These are phyloP conservation scores for Mormyrus lacerda DNA, from an alignment of 2,113 vertebrate species.

Conservation along the genomic window DNA sequence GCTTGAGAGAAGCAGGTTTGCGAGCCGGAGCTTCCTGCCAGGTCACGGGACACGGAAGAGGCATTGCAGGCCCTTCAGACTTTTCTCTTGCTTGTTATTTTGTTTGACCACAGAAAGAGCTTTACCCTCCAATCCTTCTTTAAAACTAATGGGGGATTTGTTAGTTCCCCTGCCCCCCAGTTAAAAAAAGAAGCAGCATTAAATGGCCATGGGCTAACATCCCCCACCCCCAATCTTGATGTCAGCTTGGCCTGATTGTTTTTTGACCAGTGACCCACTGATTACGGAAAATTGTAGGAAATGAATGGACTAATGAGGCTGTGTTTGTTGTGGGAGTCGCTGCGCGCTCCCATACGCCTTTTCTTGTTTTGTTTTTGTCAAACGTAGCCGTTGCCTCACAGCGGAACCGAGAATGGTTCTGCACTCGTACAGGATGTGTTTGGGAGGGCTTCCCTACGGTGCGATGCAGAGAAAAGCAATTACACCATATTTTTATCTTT, in stretches of 20 bases:
- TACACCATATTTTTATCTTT: conserved; percentile 36
- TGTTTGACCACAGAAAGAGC: background rate
- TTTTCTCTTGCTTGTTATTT: background rate
- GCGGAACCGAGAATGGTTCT: conserved; percentile 28
- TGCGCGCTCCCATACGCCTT: conserved; percentile 33
- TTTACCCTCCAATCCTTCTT: background rate
- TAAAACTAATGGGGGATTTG: background rate
- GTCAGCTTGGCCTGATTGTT: conserved; percentile 38
- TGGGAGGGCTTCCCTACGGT: conserved; percentile 10
- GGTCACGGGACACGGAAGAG: background rate
- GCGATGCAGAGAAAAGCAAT: conserved; percentile 24
- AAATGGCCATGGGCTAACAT: background rate
- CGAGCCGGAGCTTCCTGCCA: background rate
- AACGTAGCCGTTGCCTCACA: conserved; percentile 23
- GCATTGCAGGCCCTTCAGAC: background rate
- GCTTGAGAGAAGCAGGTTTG: background rate
- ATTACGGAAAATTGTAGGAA: conserved; percentile 40
- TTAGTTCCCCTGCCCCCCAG: background rate
- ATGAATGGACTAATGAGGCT: conserved; percentile 38
- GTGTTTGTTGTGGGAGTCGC: conserved; percentile 43
- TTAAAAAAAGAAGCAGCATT: background rate
- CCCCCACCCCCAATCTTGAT: background rate
- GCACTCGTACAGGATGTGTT: conserved; percentile 47
- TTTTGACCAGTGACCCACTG: conserved; percentile 38
- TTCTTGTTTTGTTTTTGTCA: conserved; percentile 31